These are phyloP conservation scores for Chlorodrepanis virens DNA, from an alignment of 2,113 vertebrate species.

Conservation along the genomic window DNA sequence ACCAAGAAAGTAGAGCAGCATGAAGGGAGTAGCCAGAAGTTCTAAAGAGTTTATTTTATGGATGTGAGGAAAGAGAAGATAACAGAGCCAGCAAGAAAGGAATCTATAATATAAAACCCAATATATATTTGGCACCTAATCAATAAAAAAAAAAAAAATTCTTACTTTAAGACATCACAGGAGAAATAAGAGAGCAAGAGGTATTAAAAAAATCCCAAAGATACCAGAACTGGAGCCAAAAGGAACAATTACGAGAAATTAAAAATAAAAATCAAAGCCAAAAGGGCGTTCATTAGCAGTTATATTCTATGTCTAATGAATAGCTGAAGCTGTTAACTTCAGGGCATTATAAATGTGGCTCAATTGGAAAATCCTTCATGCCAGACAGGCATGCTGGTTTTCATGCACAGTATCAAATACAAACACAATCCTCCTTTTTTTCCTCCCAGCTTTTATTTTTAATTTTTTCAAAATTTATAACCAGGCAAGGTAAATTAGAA, in stretches of 20 bases:
- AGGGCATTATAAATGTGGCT: not conserved
- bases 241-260: not conserved
- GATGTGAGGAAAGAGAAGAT: not conserved
- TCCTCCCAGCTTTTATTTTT: not conserved
- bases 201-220: not conserved
- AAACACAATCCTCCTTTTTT: fast-evolving
- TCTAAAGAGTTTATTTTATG: not conserved
- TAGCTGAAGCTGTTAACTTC: not conserved
- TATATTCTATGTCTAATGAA: not conserved
- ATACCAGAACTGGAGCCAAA: not conserved
- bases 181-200: not conserved
- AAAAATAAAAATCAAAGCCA: not conserved
- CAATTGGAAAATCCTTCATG: not conserved
- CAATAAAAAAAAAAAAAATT: not conserved
- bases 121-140: not conserved
- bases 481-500: not conserved
- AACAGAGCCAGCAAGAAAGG: not conserved
- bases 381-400: not conserved
- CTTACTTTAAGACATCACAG: not conserved
- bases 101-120: not conserved
- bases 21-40: not conserved
- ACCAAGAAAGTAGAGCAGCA: not conserved
- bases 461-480: not conserved
- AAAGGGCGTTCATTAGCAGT: not conserved
- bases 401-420: not conserved